Evolutionary conservation across 2,113 vertebrate species (phyloP).

Genomic region (Cygnus buccinator): DNA sequence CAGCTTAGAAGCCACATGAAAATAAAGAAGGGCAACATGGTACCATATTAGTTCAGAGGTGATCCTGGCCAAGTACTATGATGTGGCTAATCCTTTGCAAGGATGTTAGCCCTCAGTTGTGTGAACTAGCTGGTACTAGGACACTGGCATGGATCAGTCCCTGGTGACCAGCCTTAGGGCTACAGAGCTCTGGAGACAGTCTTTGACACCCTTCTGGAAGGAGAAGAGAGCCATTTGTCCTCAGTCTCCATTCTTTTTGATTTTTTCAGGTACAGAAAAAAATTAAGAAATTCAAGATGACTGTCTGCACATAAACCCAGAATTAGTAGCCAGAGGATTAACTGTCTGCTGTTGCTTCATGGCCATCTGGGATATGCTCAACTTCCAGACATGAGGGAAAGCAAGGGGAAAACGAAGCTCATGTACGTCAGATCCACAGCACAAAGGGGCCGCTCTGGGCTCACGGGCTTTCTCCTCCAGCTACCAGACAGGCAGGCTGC

Average conservation of each 20-base stretch:
- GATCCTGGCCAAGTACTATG: background rate
- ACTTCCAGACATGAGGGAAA: background rate
- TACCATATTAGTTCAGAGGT: background rate
- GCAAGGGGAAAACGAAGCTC: background rate
- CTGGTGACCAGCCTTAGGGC: fast-evolving
- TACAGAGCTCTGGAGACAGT: background rate
- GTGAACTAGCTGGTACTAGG: background rate
- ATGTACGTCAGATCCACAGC: background rate
- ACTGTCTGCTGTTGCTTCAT: background rate
- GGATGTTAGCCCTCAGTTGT: background rate
- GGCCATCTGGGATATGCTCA: too few species aligned
- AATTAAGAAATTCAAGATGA: background rate
- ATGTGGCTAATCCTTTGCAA: background rate
- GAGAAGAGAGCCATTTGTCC: background rate
- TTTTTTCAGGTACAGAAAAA: background rate
- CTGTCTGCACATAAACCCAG: background rate
- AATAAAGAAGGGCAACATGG: background rate
- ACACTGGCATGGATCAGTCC: background rate
- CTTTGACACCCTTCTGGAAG: background rate
- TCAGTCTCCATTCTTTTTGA: background rate
- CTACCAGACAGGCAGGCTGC: too few species aligned
- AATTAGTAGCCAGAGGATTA: fast-evolving
- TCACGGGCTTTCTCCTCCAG: background rate
- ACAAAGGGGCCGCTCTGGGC: background rate
- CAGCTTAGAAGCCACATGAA: background rate